phyloP scores from a whole-genome alignment of 2,888 invertebrate species.

The Hoplodrina ambigua region DNA sequence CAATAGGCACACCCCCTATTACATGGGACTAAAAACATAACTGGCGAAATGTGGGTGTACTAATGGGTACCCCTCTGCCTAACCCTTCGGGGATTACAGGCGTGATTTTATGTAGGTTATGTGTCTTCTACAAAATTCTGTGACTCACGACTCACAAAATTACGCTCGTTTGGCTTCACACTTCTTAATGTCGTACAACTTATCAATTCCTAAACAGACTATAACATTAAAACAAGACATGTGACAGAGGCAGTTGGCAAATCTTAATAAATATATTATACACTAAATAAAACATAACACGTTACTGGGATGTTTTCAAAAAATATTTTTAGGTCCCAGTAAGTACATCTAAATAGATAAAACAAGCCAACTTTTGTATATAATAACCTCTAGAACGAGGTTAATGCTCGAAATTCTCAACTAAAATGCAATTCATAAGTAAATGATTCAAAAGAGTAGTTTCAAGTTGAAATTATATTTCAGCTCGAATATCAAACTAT shows the following conservation, averaged over 20 bases:
- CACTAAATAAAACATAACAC: background rate
- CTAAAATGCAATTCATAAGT: conserved; percentile 11
- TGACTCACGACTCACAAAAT: no score
- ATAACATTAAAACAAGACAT: background rate
- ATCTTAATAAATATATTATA: background rate
- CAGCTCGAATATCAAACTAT: conserved; percentile 28
- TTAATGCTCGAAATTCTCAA: conserved; percentile 7
- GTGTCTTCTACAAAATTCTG: no score
- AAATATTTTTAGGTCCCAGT: conserved; percentile 32
- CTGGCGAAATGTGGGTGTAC: no score
- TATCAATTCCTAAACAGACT: background rate
- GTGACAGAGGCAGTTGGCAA: background rate
- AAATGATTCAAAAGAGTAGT: background rate
- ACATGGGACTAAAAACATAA: no score
- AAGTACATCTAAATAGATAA: background rate
- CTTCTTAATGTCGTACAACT: background rate
- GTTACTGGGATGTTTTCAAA: conserved; percentile 31
- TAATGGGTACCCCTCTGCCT: no score
- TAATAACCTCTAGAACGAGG: conserved; percentile 47
- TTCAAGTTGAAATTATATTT: conserved; percentile 45
- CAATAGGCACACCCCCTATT: no score
- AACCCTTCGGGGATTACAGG: no score
- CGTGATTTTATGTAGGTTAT: no score
- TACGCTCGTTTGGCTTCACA: no score
- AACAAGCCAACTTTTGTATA: conserved; percentile 7